Percentiles rank a stretch among this genome's conserved stretches.
phyloP scores from a whole-genome alignment of 2,888 invertebrate genomes.

The Campoplex nolae region DNA sequence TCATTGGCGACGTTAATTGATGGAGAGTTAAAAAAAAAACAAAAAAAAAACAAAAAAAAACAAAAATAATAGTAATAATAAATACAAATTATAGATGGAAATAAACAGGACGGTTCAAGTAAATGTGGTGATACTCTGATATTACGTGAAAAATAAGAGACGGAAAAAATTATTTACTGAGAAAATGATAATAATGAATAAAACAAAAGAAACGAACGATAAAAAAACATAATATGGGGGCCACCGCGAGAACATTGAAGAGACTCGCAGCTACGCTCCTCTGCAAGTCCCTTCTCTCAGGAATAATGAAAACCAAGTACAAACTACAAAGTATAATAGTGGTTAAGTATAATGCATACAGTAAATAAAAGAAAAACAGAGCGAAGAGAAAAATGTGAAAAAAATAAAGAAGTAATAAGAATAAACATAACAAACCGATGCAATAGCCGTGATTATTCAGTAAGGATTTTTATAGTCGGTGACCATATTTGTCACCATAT shows the following conservation, averaged over 20 bases:
- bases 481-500: slow-evolving; percentile 54
- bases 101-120: slow-evolving; percentile 63
- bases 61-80: slow-evolving; percentile 44
- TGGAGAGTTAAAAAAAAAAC: slow-evolving; percentile 37
- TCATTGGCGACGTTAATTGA: slow-evolving; percentile 52
- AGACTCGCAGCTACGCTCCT: slow-evolving; percentile 67
- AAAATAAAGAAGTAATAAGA: slow-evolving; percentile 71
- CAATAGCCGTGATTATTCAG: slow-evolving; percentile 78
- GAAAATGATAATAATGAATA: slow-evolving; percentile 36
- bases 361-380: slow-evolving; percentile 73
- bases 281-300: slow-evolving; percentile 78
- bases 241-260: slow-evolving; percentile 75
- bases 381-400: slow-evolving; percentile 36
- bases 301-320: slow-evolving; percentile 84
- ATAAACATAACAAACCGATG: slow-evolving; percentile 73
- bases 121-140: slow-evolving; percentile 67
- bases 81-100: slow-evolving; percentile 63
- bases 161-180: slow-evolving; percentile 35
- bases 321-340: slow-evolving; percentile 84
- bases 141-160: slow-evolving; percentile 58
- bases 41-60: slow-evolving; percentile 46
- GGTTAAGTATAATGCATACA: slow-evolving; percentile 80
- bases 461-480: slow-evolving; percentile 60
- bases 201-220: slow-evolving; percentile 35
- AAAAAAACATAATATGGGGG: slow-evolving; percentile 64